Conservation (phyloP, 1,140 invertebrate species). For the Rhynchophorus ferrugineus region DNA sequence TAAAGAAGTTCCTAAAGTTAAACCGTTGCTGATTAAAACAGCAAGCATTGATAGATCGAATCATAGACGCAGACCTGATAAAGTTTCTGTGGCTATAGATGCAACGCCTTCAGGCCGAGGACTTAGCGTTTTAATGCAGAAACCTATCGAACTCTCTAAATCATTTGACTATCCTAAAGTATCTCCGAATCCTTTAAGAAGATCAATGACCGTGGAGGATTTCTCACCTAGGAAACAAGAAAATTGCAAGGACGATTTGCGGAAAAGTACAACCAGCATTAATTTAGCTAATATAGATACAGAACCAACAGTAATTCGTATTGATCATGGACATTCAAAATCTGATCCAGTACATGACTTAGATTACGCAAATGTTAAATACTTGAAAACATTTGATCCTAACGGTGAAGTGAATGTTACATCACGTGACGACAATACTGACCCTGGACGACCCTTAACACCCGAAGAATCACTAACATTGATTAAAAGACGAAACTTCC, state of each 20-base stretch:
- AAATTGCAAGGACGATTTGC: constrained; percentile 35
- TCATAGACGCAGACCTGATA: constrained; percentile 45
- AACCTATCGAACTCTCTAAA: constrained; percentile 64
- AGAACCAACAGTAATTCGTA: constrained; percentile 40
- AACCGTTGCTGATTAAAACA: constrained; percentile 24
- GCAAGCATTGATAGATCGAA: constrained; percentile 24
- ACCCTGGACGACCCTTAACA: constrained; percentile 41
- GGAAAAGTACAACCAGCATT: constrained; percentile 43
- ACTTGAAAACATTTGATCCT: constrained; percentile 43
- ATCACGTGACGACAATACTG: constrained; percentile 47
- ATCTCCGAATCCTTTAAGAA: constrained; percentile 35
- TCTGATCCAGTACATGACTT: constrained; percentile 60
- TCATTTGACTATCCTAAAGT: constrained; percentile 43
- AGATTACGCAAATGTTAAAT: constrained; percentile 37
- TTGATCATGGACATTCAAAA: constrained; percentile 63
- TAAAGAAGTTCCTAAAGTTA: constrained; percentile 27
- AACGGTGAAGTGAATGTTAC: constrained; percentile 67
- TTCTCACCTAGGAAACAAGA: constrained; percentile 31
- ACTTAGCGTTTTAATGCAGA: constrained; percentile 61
- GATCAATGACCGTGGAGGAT: constrained; percentile 43
- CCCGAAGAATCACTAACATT: constrained; percentile 63
- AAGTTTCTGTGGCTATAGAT: constrained; percentile 67
- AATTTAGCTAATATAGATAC: constrained; percentile 37
- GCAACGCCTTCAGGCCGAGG: constrained; percentile 64
- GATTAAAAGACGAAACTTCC: constrained; percentile 69